Evolutionary conservation across 2,113 vertebrate genomes (phyloP), one percentile per base, ranked within the genome.

Genomic region (Scatophagus argus): DNA sequence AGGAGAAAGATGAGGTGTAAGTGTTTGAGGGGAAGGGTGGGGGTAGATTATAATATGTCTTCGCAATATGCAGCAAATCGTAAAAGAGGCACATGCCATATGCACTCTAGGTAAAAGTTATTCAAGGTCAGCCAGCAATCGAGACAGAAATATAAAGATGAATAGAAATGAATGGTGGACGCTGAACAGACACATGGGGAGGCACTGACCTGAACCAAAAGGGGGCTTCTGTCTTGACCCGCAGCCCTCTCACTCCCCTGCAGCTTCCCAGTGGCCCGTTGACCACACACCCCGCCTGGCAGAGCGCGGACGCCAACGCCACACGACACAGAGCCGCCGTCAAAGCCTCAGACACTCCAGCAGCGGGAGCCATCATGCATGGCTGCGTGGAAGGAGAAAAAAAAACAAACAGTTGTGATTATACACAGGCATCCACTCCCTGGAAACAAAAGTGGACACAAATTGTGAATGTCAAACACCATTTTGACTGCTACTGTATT

Each of bases 241-340:
- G 31, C 56, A 2, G 58, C 67, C 68, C 49, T 34, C 46, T 44
- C 16, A 36, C 46, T 62, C 49, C 49, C 82, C 70, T 6, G 1
- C 73, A 1, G 66, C 49, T 23, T 52, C 68, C 65, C 74, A 27
- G 61, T 78, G 61, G 70, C 83, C 85, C n/a, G 81, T 70, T 87
- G 90, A 89, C 90, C 91, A 93, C 92, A 93, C 92, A 91, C 82
- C 78, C 85, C 75, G 85, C 77, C 82, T 92, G 92, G 90, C 90
- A 89, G 39, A 11, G 65, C 3, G 8, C 52, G 25, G 84, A 86
- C 88, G 68, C 80, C 89, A 84, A 38, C 90, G 77, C 91, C 86
- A 19, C 91, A 84, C 63, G 91, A 86, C 79, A 81, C 77, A 44
- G 80, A 84, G 78, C 61, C 72, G 21, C 69, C 83, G 38, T 86